Base-by-base conservation (phyloP, 35 echinoderm and acorn worm species). In the Holothuria glaberrima region DNA sequence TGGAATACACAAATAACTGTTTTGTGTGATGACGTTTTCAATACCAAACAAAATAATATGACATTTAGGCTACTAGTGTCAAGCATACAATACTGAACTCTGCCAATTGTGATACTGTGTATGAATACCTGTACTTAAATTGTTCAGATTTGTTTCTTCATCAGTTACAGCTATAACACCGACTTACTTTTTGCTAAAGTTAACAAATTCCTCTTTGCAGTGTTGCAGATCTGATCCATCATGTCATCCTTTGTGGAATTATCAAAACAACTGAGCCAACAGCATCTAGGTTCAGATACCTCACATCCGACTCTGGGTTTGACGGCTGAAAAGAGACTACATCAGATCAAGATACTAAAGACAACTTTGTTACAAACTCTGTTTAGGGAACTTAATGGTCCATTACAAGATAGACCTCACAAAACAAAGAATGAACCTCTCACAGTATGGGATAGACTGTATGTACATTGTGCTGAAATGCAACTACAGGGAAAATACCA, bases 221-320 rank as follows among this genome's bases (percentile, higher is more conserved):
- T 41, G 36, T 41, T 41, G 36, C 36, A 41, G 36, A 41, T 41
- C 36, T 54, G 13, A 54, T 54, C 5, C 13, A 54, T 17, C n/a
- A 84, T 84, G 80, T 29, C 56, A 25, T 84, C 80, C 18, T 84
- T 84, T 84, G 30, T 84, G 30, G 80, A 84, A 32, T 63, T 84
- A 54, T 61, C 80, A 17, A 84, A 84, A 9, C 17, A 32, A 30
- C 30, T 84, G 28, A 61, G 80, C 25, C 80, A 84, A 19, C 57
- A 58, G 29, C 80, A 84, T 52, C 57, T 84, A 22, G 54, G 29
- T 10, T 21, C 33, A 6, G 22, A 24, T 22, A 31, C 52, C 48
- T 21, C 52, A 36, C 10, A 84, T 62, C 80, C 80, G 29, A 57
- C 27, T 20, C 56, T 84, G 6, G 80, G 80, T 63, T 56, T 84